Evolutionary conservation across 2,797 vertebrate genomes (phyloP).

Genomic region (Artibeus lituratus): DNA sequence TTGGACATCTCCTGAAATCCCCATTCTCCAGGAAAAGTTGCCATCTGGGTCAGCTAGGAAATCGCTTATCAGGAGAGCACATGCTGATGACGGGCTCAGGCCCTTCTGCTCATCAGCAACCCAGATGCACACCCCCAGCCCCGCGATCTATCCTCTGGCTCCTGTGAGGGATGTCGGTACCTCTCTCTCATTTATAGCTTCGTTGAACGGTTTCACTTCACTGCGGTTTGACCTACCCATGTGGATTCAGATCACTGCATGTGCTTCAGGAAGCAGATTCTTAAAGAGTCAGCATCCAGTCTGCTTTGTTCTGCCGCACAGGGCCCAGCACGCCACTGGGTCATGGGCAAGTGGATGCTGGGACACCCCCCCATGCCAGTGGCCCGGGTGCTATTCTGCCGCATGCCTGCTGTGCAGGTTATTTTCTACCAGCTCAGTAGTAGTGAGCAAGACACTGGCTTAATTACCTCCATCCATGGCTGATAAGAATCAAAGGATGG

Average conservation of each 20-base stretch:
- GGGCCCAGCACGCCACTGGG: not conserved
- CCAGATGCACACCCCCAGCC: not conserved
- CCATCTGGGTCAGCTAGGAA: not conserved
- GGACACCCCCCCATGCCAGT: not conserved
- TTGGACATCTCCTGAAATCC: not conserved
- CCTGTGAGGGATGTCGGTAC: rapidly evolving
- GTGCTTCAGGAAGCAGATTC: conserved; percentile 7
- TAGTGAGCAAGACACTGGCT: conserved; percentile 10
- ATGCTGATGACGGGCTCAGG: not conserved
- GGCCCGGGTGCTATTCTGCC: not conserved
- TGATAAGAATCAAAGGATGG: conserved; percentile 53
- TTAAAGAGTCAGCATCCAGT: not conserved
- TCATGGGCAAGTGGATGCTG: not conserved
- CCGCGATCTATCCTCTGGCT: not conserved
- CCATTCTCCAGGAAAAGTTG: not conserved
- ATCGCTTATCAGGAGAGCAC: not conserved
- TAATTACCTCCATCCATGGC: conserved; percentile 76
- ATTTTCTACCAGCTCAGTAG: conserved; percentile 11
- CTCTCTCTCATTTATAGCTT: not conserved
- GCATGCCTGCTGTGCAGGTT: not conserved
- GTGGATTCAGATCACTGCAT: not conserved
- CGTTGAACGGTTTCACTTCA: not conserved
- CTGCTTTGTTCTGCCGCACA: not conserved
- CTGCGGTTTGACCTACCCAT: not conserved
- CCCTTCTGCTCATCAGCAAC: not conserved